Evolutionary conservation across 1,140 invertebrate genomes (phyloP).

Genomic region (Caenorhabditis tropicalis): DNA sequence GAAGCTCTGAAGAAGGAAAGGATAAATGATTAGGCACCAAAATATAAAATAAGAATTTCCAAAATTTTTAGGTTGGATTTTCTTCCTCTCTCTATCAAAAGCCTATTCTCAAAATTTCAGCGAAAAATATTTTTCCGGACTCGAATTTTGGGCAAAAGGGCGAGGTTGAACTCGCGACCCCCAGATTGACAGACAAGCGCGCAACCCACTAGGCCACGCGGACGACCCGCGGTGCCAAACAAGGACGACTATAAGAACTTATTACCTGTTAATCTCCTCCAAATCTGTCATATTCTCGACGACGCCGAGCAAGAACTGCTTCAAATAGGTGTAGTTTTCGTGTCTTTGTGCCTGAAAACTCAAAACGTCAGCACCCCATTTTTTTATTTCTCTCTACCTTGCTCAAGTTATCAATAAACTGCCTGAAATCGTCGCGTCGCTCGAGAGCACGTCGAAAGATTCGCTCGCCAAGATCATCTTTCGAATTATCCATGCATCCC

Average conservation of each 20-base stretch:
- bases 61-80: no score
- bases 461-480: constrained; percentile 64
- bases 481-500: constrained; percentile 64
- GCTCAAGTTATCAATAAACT: constrained; percentile 58
- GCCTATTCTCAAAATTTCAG: no score
- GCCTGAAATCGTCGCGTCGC: constrained; percentile 61
- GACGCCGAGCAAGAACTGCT: constrained; percentile 56
- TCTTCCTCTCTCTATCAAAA: no score
- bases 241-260: no score
- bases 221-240: no score
- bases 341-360: constrained; percentile 54
- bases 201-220: no score
- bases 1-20: constrained; percentile 22
- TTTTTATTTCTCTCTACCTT: no score
- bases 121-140: no score
- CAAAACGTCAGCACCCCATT: no score
- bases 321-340: constrained; percentile 54
- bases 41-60: background rate
- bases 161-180: no score
- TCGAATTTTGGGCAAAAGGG: background rate
- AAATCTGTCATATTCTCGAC: constrained; percentile 56
- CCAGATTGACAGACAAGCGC: no score
- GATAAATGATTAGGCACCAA: background rate
- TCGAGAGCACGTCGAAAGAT: constrained; percentile 59
- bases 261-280: constrained; percentile 58